Percentiles rank a stretch among this genome's conserved stretches.
phyloP scores from a whole-genome alignment of 1,140 invertebrate genomes.

The Ptiloglossa arizonensis region DNA sequence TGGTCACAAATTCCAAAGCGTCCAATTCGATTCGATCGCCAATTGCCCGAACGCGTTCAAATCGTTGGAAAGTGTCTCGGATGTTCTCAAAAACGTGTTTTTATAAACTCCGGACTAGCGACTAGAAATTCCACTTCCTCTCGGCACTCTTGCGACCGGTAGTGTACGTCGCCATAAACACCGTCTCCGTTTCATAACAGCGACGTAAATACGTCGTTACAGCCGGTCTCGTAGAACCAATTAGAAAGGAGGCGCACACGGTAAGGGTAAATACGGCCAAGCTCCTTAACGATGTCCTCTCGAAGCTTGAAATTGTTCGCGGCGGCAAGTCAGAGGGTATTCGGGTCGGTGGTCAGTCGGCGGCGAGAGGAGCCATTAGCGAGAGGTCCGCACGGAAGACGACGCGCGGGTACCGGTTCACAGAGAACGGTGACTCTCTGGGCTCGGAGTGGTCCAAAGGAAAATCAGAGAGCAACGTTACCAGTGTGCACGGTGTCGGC shows the following conservation, averaged over 20 bases:
- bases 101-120: too few relatives aligned
- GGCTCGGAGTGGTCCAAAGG: slow-evolving; percentile 3
- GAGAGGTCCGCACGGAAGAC: neutral
- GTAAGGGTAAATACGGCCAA: neutral
- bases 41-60: too few relatives aligned
- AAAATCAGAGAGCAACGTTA: slow-evolving; percentile 44
- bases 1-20: too few relatives aligned
- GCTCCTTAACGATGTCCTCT: slow-evolving; percentile 33
- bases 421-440: too few relatives aligned
- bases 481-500: slow-evolving; percentile 20
- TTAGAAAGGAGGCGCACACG: slow-evolving; percentile 1
- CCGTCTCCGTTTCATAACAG: slow-evolving; percentile 21
- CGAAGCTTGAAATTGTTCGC: slow-evolving; percentile 31
- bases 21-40: too few relatives aligned
- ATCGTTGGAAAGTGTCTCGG: too few relatives aligned
- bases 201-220: neutral
- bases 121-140: too few relatives aligned
- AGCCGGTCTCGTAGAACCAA: neutral
- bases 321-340: slow-evolving; percentile 10
- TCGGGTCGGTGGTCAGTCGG: slow-evolving; percentile 12
- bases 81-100: too few relatives aligned
- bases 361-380: slow-evolving; percentile 27
- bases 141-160: too few relatives aligned
- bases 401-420: neutral
- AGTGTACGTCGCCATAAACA: slow-evolving; percentile 10